Evolutionary conservation across 2,888 invertebrate genomes (phyloP).

Genomic region (Epinotia bilunana): DNA sequence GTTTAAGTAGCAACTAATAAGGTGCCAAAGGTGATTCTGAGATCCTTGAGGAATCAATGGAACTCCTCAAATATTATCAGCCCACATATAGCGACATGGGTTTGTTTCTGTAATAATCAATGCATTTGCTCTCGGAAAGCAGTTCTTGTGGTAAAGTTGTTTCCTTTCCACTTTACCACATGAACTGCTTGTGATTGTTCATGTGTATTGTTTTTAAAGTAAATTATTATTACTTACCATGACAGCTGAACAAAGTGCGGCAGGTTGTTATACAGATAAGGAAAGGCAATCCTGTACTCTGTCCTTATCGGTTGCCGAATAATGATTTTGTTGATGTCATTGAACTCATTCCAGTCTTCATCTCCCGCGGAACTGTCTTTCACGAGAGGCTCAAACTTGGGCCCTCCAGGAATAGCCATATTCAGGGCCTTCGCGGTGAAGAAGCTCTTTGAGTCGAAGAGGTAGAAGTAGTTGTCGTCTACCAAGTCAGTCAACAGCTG

Average conservation of each 20-base stretch:
- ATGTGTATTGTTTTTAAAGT: too few relatives aligned
- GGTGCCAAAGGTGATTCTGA: too few relatives aligned
- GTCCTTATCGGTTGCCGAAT: constrained; percentile 99
- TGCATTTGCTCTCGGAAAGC: too few relatives aligned
- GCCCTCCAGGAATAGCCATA: constrained; percentile 99
- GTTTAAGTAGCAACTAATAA: too few relatives aligned
- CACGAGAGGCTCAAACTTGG: constrained; percentile 99
- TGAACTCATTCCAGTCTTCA: constrained; percentile 99
- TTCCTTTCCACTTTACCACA: too few relatives aligned
- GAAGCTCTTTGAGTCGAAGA: constrained; percentile 99
- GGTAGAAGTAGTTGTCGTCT: constrained; percentile 99
- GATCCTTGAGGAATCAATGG: too few relatives aligned
- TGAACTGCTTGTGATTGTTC: too few relatives aligned
- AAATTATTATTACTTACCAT: constrained; percentile 88
- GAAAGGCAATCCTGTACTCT: constrained; percentile 99
- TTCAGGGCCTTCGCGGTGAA: constrained; percentile 99
- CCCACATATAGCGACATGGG: too few relatives aligned
- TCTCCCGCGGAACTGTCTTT: constrained; percentile 99
- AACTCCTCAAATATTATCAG: too few relatives aligned
- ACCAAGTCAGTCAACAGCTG: constrained; percentile 98
- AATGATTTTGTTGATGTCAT: constrained; percentile 99
- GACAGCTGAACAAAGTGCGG: constrained; percentile 99
- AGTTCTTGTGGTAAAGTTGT: too few relatives aligned
- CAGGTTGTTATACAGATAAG: constrained; percentile 99
- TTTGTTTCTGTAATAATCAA: too few relatives aligned